Evolutionary conservation across 2,888 invertebrate genomes (phyloP).

Genomic region (Ennomos erosarius): DNA sequence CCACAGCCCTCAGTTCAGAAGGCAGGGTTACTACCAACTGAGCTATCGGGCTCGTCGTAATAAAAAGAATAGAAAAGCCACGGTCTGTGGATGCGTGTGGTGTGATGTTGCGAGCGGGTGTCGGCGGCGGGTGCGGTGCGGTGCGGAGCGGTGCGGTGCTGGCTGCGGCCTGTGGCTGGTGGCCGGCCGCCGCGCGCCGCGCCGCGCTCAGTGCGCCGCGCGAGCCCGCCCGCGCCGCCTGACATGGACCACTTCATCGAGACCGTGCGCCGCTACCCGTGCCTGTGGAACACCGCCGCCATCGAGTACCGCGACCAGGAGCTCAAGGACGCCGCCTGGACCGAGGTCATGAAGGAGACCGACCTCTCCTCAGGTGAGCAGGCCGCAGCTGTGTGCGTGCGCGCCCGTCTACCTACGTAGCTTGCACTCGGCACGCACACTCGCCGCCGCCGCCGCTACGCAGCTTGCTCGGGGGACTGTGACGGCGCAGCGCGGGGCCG

Average conservation of each 20-base stretch:
- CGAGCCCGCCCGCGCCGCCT: constrained; percentile 36
- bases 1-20: too few relatives aligned
- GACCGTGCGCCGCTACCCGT: constrained; percentile 76
- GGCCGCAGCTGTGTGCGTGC: constrained; percentile 6
- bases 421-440: constrained; percentile 52
- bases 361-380: constrained; percentile 80
- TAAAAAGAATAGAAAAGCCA: too few relatives aligned
- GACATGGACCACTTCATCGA: constrained; percentile 78
- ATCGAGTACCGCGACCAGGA: constrained; percentile 82
- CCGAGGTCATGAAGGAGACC: constrained; percentile 79
- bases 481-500: constrained; percentile 15
- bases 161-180: constrained; percentile 28
- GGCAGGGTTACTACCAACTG: too few relatives aligned
- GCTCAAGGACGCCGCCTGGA: constrained; percentile 80
- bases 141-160: constrained; percentile 18
- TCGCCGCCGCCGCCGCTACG: constrained; percentile 46
- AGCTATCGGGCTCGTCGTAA: too few relatives aligned
- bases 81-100: too few relatives aligned
- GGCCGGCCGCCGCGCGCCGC: constrained; percentile 29
- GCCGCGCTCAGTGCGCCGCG: constrained; percentile 22
- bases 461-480: too few relatives aligned
- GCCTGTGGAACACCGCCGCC: constrained; percentile 79
- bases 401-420: constrained; percentile 50
- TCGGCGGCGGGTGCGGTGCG: constrained; percentile 25
- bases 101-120: too few relatives aligned